These are phyloP conservation scores for Henricia sp. DNA, from an alignment of 53 echinoderm and acorn worm genomes.

Conservation along the genomic window DNA sequence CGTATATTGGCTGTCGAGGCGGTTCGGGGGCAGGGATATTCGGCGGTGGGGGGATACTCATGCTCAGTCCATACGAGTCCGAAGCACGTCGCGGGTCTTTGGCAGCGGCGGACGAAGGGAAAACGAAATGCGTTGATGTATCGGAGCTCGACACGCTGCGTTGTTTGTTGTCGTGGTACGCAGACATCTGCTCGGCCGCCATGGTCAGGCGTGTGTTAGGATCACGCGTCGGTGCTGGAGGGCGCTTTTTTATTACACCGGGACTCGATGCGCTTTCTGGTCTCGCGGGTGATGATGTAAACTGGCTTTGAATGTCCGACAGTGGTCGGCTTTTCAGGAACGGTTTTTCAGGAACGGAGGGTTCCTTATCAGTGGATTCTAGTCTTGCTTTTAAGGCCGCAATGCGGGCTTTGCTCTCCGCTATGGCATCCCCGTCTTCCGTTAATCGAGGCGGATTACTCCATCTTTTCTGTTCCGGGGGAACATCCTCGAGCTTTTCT, in stretches of 20 bases:
- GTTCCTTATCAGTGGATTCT: conserved; percentile 48
- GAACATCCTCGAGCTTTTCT: conserved; percentile 36
- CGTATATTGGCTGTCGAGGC: conserved; percentile 20
- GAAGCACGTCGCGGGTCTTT: not conserved
- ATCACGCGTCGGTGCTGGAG: conserved; percentile 82
- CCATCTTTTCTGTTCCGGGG: conserved; percentile 37
- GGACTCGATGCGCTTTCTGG: conserved; percentile 13
- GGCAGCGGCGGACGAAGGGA: not conserved
- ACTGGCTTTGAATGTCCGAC: conserved; percentile 18
- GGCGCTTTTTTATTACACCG: conserved; percentile 61
- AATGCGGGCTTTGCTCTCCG: conserved; percentile 27
- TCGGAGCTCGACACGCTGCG: conserved; percentile 22
- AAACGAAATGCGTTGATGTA: not conserved
- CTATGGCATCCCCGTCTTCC: not conserved
- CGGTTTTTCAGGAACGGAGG: conserved; percentile 14
- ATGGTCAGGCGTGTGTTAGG: conserved; percentile 77
- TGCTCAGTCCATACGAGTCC: conserved; percentile 2
- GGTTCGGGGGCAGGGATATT: conserved; percentile 17
- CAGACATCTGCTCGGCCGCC: conserved; percentile 31
- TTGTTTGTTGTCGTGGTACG: conserved; percentile 29
- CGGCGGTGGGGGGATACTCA: conserved; percentile 45
- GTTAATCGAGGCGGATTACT: conserved; percentile 10
- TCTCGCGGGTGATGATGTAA: conserved; percentile 6
- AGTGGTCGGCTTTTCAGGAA: not conserved
- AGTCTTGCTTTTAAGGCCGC: conserved; percentile 57